These are phyloP conservation scores for Alectoris magna DNA, from an alignment of 2,797 vertebrate genomes.

Conservation along the genomic window DNA sequence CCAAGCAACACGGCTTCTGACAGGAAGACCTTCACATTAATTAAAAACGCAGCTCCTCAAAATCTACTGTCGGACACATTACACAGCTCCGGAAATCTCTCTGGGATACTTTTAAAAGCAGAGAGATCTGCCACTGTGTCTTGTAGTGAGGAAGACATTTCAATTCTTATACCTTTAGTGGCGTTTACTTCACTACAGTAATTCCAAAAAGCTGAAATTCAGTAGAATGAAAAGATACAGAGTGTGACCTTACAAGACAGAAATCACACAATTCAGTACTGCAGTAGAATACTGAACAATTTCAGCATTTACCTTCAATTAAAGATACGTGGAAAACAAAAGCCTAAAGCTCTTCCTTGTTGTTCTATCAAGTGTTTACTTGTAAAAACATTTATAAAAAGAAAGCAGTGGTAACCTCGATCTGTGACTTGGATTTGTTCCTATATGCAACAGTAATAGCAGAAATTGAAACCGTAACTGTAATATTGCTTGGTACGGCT, in stretches of 20 bases:
- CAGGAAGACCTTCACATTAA: not conserved
- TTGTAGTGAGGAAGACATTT: not conserved
- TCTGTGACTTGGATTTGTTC: not conserved
- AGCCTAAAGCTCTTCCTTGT: not conserved
- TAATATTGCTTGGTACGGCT: not conserved
- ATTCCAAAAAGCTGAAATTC: not conserved
- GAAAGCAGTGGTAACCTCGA: not conserved
- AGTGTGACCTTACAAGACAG: not conserved
- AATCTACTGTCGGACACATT: not conserved
- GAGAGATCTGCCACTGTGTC: not conserved
- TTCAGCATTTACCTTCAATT: not conserved
- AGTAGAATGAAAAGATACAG: not conserved
- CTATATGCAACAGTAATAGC: not conserved
- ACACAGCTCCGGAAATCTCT: not conserved
- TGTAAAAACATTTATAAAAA: not conserved
- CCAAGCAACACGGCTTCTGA: not conserved
- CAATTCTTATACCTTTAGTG: not conserved
- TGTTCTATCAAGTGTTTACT: not conserved
- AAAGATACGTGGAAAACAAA: not conserved
- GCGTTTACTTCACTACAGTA: not conserved
- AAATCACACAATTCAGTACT: not conserved
- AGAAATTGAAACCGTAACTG: not conserved
- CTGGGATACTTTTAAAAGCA: not conserved
- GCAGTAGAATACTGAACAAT: not conserved
- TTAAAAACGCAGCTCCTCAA: not conserved